Percentiles rank a stretch among this genome's conserved stretches.
These are phyloP conservation scores for Gymnothorax reevesii DNA, from an alignment of 2,797 vertebrate species.

Conservation along the genomic window DNA sequence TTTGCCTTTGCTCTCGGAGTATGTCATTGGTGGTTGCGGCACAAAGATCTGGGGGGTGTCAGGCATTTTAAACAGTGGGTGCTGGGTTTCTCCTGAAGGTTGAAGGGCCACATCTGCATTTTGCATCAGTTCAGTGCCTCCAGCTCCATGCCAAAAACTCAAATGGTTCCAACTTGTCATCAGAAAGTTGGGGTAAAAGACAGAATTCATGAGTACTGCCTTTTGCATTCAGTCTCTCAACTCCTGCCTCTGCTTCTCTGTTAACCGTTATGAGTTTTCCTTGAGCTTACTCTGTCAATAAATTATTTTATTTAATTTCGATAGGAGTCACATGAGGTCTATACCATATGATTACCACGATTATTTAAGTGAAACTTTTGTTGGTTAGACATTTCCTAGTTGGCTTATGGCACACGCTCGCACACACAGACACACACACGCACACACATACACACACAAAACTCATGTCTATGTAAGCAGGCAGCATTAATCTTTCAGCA, in stretches of 20 bases:
- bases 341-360: not conserved
- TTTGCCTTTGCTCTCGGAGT: conserved; percentile 10
- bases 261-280: not conserved
- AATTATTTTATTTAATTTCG: not conserved
- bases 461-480: not conserved
- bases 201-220: conserved; percentile 46
- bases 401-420: not conserved
- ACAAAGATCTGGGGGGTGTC: not conserved
- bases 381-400: not conserved
- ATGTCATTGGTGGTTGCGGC: conserved; percentile 7
- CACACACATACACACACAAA: not conserved
- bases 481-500: not conserved
- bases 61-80: not conserved
- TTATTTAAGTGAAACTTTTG: not conserved
- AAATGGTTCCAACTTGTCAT: conserved; percentile 27
- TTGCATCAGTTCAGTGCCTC: conserved; percentile 46
- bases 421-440: not conserved
- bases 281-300: not conserved
- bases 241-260: not conserved
- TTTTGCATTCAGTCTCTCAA: conserved; percentile 36
- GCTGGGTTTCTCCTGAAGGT: conserved; percentile 43
- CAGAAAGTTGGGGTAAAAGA: conserved; percentile 45
- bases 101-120: conserved; percentile 73
- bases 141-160: conserved; percentile 43
- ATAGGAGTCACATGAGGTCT: not conserved